Evolutionary conservation across 2,113 vertebrate genomes (phyloP).

Genomic region (Serilophus lunatus): DNA sequence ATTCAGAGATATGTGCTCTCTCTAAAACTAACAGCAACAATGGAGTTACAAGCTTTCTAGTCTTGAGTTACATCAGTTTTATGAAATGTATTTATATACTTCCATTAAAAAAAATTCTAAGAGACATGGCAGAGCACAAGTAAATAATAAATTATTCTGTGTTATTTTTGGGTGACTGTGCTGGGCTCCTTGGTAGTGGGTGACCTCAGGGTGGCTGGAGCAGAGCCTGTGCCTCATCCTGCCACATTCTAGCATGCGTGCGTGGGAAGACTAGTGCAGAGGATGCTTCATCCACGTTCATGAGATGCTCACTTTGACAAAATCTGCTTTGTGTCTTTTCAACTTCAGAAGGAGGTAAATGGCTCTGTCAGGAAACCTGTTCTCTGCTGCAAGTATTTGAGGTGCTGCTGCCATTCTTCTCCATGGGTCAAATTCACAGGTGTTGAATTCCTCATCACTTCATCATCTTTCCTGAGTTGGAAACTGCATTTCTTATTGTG

Average conservation of each 20-base stretch:
- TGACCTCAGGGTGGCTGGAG: not conserved
- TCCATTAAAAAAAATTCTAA: not conserved
- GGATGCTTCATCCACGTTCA: not conserved
- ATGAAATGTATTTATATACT: not conserved
- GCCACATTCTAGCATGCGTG: not conserved
- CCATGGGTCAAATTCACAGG: not conserved
- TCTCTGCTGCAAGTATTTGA: not conserved
- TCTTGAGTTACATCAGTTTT: not conserved
- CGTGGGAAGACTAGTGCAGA: not conserved
- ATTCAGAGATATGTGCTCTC: not conserved
- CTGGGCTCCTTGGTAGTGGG: not conserved
- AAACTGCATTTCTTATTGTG: not conserved
- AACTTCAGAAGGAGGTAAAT: not conserved
- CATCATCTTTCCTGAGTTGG: not conserved
- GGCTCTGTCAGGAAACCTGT: not conserved
- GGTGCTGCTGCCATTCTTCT: not conserved
- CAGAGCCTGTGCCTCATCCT: not conserved
- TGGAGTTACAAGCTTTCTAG: not conserved
- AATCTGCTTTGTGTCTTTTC: not conserved
- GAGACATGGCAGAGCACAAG: not conserved
- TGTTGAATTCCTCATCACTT: not conserved
- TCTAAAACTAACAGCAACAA: not conserved
- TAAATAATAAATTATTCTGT: not conserved
- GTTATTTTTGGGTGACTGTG: not conserved
- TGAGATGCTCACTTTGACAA: not conserved